Conservation (phyloP, 30 jellyfish, hydroid and myxozoan genomes). For the Catostylus mosaicus region DNA sequence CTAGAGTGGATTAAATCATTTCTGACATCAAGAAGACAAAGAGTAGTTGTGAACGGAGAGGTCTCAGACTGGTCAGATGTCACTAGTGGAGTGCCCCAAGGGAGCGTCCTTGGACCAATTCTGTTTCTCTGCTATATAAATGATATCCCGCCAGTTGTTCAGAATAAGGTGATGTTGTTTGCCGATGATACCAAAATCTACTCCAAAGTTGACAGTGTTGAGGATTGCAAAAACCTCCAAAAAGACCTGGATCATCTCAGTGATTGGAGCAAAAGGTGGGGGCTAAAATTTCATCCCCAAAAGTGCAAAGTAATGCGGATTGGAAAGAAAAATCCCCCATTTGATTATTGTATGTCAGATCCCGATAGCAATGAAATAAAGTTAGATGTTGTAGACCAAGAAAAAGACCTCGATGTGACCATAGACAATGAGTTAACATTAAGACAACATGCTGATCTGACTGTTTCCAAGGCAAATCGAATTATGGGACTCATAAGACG, state of each 20-base stretch:
- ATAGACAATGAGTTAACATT: constrained; percentile 21
- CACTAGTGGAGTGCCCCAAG: too few relatives aligned
- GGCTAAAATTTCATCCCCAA: constrained; percentile 27
- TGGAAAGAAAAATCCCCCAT: constrained; percentile 43
- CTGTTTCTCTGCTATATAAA: constrained; percentile 35
- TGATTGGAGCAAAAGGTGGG: constrained; percentile 45
- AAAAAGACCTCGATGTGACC: constrained; percentile 30
- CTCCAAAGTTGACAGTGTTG: constrained; percentile 33
- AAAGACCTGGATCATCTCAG: constrained; percentile 37
- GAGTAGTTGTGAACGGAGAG: constrained; percentile 45
- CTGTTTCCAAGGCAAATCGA: too few relatives aligned
- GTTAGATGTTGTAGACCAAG: constrained; percentile 42
- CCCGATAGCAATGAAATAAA: background rate
- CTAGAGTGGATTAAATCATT: constrained; percentile 33
- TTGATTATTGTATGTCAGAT: constrained; percentile 33
- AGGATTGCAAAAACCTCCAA: constrained; percentile 15
- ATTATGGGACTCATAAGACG: constrained; percentile 14
- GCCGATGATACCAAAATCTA: constrained; percentile 47
- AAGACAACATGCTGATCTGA: too few relatives aligned
- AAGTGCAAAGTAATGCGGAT: constrained; percentile 29
- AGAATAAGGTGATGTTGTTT: constrained; percentile 32
- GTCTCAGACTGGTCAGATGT: too few relatives aligned
- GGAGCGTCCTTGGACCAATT: constrained; percentile 55
- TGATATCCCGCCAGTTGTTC: constrained; percentile 29
- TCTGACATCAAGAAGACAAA: constrained; percentile 45